phyloP scores from a whole-genome alignment of 1,140 invertebrate species.

The Copidosoma floridanum region DNA sequence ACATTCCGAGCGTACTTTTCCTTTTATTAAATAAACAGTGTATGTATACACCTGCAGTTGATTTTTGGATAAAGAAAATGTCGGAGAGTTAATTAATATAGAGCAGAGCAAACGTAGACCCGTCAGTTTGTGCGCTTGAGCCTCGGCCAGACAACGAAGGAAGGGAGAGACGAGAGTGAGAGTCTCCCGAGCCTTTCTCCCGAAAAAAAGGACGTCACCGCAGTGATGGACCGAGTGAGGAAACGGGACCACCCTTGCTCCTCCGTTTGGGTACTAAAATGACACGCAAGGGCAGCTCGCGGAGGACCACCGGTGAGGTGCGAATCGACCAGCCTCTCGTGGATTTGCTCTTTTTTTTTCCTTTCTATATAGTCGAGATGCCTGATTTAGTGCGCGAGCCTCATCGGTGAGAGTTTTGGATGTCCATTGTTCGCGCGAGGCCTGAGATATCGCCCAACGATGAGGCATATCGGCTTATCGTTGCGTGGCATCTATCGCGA shows the following conservation, averaged over 20 bases:
- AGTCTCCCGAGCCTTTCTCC: too few relatives aligned
- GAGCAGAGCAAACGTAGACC: not conserved
- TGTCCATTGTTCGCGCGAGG: conserved; percentile 23
- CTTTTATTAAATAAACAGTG: too few relatives aligned
- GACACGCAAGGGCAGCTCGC: too few relatives aligned
- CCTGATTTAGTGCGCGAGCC: not conserved
- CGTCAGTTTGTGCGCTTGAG: not conserved
- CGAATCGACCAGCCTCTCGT: not conserved
- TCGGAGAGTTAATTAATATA: conserved; percentile 35
- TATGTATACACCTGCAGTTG: too few relatives aligned
- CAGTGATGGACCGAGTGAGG: not conserved
- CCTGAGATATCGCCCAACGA: too few relatives aligned
- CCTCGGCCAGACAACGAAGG: too few relatives aligned
- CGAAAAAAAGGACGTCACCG: too few relatives aligned
- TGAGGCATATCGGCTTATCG: too few relatives aligned
- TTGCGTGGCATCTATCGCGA: too few relatives aligned
- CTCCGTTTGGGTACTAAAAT: not conserved
- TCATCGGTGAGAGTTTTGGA: conserved; percentile 3
- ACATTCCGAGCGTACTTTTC: too few relatives aligned
- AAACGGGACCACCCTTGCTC: not conserved
- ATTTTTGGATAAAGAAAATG: too few relatives aligned
- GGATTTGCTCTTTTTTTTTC: not conserved
- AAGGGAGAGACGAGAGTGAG: too few relatives aligned
- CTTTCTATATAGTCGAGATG: not conserved
- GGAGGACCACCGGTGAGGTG: conserved; percentile 18